A percentile compares a stretch with the other conserved stretches of the same genome.
These are phyloP conservation scores for Melipona bicolor DNA, from an alignment of 2,888 invertebrate genomes.

Conservation along the genomic window DNA sequence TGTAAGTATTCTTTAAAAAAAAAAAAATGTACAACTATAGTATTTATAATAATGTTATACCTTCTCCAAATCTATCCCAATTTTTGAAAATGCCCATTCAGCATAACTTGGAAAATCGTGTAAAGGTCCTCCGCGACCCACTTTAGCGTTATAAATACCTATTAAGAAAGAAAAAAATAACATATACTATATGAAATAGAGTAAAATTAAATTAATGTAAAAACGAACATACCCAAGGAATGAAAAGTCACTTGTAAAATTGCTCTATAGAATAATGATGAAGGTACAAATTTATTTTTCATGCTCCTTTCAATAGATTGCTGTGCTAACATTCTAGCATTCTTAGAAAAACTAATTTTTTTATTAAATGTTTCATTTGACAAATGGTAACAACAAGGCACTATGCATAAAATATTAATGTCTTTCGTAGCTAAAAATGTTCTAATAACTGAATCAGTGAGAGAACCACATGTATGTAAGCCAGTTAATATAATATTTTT, in stretches of 20 bases:
- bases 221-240: conserved; percentile 72
- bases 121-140: conserved; percentile 88
- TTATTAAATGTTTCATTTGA: conserved; percentile 85
- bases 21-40: neutral
- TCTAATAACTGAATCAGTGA: conserved; percentile 90
- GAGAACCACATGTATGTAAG: conserved; percentile 95
- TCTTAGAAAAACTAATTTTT: conserved; percentile 81
- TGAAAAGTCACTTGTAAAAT: conserved; percentile 87
- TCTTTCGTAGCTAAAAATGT: conserved; percentile 87
- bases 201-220: conserved; percentile 11
- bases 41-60: conserved; percentile 68
- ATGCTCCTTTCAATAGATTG: conserved; percentile 91
- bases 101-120: conserved; percentile 89
- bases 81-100: conserved; percentile 87
- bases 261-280: conserved; percentile 91
- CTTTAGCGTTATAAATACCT: conserved; percentile 85
- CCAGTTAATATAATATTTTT: conserved; percentile 86
- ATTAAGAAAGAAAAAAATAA: conserved; percentile 62
- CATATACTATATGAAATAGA: neutral
- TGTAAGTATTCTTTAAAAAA: conserved; percentile 5
- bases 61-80: conserved; percentile 85
- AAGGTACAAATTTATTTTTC: conserved; percentile 86
- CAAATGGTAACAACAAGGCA: conserved; percentile 96
- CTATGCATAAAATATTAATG: conserved; percentile 89
- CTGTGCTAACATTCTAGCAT: conserved; percentile 93